These are phyloP conservation scores for Sphaeramia orbicularis DNA, from an alignment of 2,797 vertebrate genomes.

Conservation along the genomic window DNA sequence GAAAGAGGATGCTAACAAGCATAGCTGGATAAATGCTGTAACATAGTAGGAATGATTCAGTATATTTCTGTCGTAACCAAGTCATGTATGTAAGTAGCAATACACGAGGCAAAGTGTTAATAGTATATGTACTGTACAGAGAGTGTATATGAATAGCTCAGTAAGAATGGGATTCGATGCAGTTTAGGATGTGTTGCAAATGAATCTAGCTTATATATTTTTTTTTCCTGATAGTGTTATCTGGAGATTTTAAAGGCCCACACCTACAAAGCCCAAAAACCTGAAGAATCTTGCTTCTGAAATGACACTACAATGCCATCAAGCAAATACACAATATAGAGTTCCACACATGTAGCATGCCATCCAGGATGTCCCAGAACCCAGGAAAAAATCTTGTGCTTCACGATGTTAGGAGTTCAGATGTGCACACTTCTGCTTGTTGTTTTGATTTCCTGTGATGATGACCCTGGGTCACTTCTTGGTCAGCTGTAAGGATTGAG, in stretches of 20 bases:
- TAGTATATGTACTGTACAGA: slow-evolving; percentile 55
- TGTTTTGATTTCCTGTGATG: slow-evolving; percentile 36
- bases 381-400: slow-evolving; percentile 59
- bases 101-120: slow-evolving; percentile 65
- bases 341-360: slow-evolving; percentile 50
- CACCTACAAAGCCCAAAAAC: slow-evolving; percentile 55
- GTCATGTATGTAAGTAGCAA: slow-evolving; percentile 53
- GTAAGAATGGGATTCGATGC: slow-evolving; percentile 47
- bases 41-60: slow-evolving; percentile 35
- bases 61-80: slow-evolving; percentile 21
- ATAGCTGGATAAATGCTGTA: slow-evolving; percentile 60
- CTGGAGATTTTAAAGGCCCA: slow-evolving; percentile 50
- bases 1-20: slow-evolving; percentile 68
- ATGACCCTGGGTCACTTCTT: slow-evolving; percentile 52
- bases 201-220: slow-evolving; percentile 55
- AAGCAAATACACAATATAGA: slow-evolving; percentile 40
- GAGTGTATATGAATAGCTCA: slow-evolving; percentile 66
- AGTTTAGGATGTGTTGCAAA: slow-evolving; percentile 43
- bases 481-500: slow-evolving; percentile 61
- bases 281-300: slow-evolving; percentile 67
- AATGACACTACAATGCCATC: slow-evolving; percentile 45
- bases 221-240: slow-evolving; percentile 54
- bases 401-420: slow-evolving; percentile 55
- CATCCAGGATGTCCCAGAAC: slow-evolving; percentile 49
- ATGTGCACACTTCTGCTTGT: slow-evolving; percentile 33